Evolutionary conservation across 1,140 invertebrate species (phyloP).

Genomic region (Contarinia nasturtii): DNA sequence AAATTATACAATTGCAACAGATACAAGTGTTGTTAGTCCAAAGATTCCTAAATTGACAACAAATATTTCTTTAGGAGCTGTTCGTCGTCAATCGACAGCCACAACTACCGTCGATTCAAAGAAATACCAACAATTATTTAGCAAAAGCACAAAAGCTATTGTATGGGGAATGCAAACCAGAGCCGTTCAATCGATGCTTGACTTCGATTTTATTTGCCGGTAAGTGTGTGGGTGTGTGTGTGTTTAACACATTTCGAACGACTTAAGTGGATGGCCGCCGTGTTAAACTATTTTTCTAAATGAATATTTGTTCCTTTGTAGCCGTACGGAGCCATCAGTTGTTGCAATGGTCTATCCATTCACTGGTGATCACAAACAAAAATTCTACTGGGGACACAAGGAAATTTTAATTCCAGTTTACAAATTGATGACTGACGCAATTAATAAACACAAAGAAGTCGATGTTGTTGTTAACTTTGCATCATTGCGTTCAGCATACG

Average conservation of each 20-base stretch:
- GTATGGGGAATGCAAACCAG: conserved; percentile 98
- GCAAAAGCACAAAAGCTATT: conserved; percentile 74
- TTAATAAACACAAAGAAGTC: conserved; percentile 84
- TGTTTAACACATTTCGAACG: background rate
- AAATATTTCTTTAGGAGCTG: no score
- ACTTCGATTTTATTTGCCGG: conserved; percentile 97
- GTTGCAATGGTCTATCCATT: conserved; percentile 97
- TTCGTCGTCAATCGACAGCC: background rate
- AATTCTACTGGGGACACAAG: conserved; percentile 99
- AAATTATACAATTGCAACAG: background rate
- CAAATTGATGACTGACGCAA: conserved; percentile 93
- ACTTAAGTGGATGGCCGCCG: background rate
- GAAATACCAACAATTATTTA: conserved; percentile 42
- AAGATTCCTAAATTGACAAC: no score
- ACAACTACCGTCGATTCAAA: conserved; percentile 2
- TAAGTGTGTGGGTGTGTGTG: conserved; percentile 4
- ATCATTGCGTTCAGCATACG: conserved; percentile 91
- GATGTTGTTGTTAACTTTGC: conserved; percentile 98
- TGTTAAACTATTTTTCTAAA: background rate
- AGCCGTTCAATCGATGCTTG: conserved; percentile 95
- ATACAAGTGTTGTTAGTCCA: background rate
- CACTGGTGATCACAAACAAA: conserved; percentile 97
- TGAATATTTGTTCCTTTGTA: conserved; percentile 68
- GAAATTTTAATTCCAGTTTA: conserved; percentile 90
- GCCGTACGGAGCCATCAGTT: conserved; percentile 68